Evolutionary conservation across 2,888 invertebrate genomes (phyloP), one percentile per base, ranked within the genome.

Genomic region (Diarsia mendica): DNA sequence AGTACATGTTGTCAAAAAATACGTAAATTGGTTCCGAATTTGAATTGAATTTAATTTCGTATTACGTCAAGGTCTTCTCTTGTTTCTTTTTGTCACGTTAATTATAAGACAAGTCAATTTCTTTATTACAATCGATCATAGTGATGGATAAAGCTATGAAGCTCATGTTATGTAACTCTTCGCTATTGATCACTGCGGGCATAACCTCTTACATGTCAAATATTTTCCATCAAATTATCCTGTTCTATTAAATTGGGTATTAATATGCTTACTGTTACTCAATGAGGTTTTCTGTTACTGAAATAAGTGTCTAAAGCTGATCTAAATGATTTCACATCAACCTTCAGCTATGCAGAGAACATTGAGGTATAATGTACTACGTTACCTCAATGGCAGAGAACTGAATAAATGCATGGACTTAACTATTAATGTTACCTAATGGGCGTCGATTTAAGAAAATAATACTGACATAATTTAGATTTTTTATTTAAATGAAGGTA

Each of bases 161-260:
- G 68, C 87, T 88, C 74, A 73, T 82, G 92, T 94, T 94, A 94
- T 94, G 94, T 94, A 94, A 94, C 92, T 88, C 75, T 79, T 82
- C 70, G 20, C 79, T 86, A 93, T 92, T 90, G 90, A 91, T 92
- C 89, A 85, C 77, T 90, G 83, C 79, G 65, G 82, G 67, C 81
- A 84, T 90, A 92, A 92, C 91, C 91, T 88, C 85, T 48, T 28
- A 58, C 15, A n/a, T 0, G 48, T 64, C 53, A 51, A 70, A 70
- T 55, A 77, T 67, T 68, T 73, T 67, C 60, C 60, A 28, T 10
- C 1, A 15, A 33, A 66, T 67, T 72, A 23, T 61, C 53, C 65
- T 75, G 46, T 28, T 28, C 28, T 28, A 28, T 28, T 28, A 28
- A 28, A 28, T 28, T 28, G 28, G 28, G 28, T 28, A 28, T 28